Percentiles rank a stretch among this genome's conserved stretches.
Evolutionary conservation across 1,140 invertebrate species (phyloP).

Genomic region (Drosophila orena): DNA sequence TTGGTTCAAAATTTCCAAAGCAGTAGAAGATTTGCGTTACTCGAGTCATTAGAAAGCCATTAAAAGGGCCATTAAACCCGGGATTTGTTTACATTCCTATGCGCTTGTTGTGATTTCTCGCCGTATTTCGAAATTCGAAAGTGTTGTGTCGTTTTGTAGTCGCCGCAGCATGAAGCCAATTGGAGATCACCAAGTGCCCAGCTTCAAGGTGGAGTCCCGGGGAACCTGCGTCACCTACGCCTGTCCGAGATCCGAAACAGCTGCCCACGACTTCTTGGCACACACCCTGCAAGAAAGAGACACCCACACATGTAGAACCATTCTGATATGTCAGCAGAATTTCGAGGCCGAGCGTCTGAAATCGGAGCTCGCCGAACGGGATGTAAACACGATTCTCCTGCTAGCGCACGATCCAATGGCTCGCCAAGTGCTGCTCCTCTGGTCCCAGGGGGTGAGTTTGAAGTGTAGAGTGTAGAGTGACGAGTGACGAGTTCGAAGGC

Average conservation of each 20-base stretch:
- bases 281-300: background rate
- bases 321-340: slow-evolving; percentile 8
- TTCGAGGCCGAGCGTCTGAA: background rate
- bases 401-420: background rate
- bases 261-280: background rate
- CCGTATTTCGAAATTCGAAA: too few species aligned
- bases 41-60: background rate
- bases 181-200: background rate
- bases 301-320: background rate
- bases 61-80: too few species aligned
- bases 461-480: too few species aligned
- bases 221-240: background rate
- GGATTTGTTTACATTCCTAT: background rate
- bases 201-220: background rate
- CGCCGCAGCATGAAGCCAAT: background rate
- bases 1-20: background rate
- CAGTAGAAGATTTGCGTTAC: too few species aligned
- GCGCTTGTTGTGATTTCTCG: background rate
- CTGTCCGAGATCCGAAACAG: background rate
- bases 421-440: background rate
- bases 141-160: too few species aligned
- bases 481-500: too few species aligned
- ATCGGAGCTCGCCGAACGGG: background rate
- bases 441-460: slow-evolving; percentile 1
- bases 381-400: background rate